phyloP scores from a whole-genome alignment of 1,140 invertebrate genomes.

The Hetaerina americana region DNA sequence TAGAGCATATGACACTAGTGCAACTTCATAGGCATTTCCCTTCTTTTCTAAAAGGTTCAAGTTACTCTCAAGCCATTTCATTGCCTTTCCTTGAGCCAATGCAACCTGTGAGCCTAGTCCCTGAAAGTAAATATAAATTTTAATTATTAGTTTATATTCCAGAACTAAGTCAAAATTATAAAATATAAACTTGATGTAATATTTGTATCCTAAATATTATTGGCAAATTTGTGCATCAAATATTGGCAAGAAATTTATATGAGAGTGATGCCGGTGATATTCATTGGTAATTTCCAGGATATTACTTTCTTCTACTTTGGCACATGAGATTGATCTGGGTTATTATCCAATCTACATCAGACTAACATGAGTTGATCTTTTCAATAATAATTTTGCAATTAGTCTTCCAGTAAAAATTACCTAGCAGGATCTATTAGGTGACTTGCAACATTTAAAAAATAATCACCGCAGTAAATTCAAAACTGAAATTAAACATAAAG shows the following conservation, averaged over 20 bases:
- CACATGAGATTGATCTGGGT: too few relatives aligned
- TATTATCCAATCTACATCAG: too few relatives aligned
- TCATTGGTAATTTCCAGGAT: too few relatives aligned
- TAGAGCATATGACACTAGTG: conserved; percentile 78
- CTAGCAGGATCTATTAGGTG: background rate
- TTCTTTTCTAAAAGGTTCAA: conserved; percentile 54
- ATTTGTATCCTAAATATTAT: too few relatives aligned
- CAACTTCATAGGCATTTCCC: conserved; percentile 68
- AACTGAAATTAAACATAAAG: conserved; percentile 10
- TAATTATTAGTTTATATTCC: background rate
- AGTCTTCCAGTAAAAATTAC: conserved; percentile 7
- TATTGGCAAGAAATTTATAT: too few relatives aligned
- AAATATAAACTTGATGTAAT: conserved; percentile 7
- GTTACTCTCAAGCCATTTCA: conserved; percentile 73
- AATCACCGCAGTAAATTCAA: conserved; percentile 11
- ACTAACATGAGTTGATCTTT: too few relatives aligned
- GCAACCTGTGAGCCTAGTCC: conserved; percentile 57
- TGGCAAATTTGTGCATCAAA: too few relatives aligned
- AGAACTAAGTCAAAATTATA: conserved; percentile 6
- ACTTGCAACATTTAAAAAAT: conserved; percentile 13
- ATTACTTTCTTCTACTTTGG: too few relatives aligned
- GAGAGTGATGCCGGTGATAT: too few relatives aligned
- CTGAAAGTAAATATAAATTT: conserved; percentile 21
- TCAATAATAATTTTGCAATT: too few relatives aligned
- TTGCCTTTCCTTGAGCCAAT: conserved; percentile 50